A percentile compares a stretch with the other conserved stretches of the same genome.
These are phyloP conservation scores for Cryptoblepharus egeriae DNA, from an alignment of 2,797 vertebrate species.

Conservation along the genomic window DNA sequence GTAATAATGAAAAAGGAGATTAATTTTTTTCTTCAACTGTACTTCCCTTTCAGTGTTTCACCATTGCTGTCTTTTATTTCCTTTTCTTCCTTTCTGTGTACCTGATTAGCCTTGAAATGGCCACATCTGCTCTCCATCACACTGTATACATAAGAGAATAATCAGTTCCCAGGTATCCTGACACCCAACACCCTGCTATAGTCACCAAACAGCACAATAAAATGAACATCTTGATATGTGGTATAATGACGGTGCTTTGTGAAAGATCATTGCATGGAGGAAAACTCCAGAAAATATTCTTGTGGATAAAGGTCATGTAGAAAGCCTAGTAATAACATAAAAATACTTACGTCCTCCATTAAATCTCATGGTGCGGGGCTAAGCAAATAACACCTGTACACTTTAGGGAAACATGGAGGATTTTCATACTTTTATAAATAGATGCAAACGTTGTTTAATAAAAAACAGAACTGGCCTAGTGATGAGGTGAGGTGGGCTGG, in stretches of 20 bases:
- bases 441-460: not conserved
- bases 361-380: not conserved
- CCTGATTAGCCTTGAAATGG: slow-evolving; percentile 39
- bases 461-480: not conserved
- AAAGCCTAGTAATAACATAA: slow-evolving; percentile 3
- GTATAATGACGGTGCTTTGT: slow-evolving; percentile 38
- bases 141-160: slow-evolving; percentile 14
- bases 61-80: not conserved
- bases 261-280: slow-evolving; percentile 30
- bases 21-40: not conserved
- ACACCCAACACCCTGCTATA: slow-evolving; percentile 50
- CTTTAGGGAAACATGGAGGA: slow-evolving; percentile 3
- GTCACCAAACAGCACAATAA: slow-evolving; percentile 51
- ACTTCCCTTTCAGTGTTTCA: slow-evolving; percentile 30
- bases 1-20: not conserved
- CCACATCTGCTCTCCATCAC: slow-evolving; percentile 45
- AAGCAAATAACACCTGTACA: not conserved
- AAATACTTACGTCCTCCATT: not conserved
- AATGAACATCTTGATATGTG: slow-evolving; percentile 29
- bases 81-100: slow-evolving; percentile 27
- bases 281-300: slow-evolving; percentile 18
- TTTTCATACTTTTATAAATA: slow-evolving; percentile 33
- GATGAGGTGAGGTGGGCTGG: too few relatives aligned
- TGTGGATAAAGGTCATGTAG: slow-evolving; percentile 10
- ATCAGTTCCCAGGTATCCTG: not conserved